These are phyloP conservation scores for Megalops atlanticus DNA, from an alignment of 2,113 vertebrate species.

Conservation along the genomic window DNA sequence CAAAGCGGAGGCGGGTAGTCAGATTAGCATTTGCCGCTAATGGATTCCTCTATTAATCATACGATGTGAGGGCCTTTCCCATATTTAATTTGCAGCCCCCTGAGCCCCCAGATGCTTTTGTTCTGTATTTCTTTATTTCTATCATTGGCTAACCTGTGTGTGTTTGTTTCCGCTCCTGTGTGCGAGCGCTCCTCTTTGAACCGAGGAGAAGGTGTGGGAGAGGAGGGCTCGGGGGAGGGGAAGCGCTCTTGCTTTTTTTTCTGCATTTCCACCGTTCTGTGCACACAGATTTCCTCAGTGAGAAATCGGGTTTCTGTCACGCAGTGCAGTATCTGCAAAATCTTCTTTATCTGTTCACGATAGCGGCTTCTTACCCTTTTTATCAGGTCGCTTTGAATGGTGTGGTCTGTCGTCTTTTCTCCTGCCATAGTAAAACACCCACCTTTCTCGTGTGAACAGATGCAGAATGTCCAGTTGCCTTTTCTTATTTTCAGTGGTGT, in stretches of 20 bases:
- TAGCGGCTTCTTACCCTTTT: not conserved
- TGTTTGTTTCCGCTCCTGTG: not conserved
- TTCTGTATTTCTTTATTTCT: slow-evolving; percentile 50
- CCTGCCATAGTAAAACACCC: not conserved
- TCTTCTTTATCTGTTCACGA: not conserved
- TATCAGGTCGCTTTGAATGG: not conserved
- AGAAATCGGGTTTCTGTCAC: not conserved
- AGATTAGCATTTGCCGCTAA: slow-evolving; percentile 57
- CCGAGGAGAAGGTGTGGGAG: slow-evolving; percentile 27
- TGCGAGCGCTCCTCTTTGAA: slow-evolving; percentile 40
- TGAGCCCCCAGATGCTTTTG: slow-evolving; percentile 58
- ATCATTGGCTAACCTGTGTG: slow-evolving; percentile 31
- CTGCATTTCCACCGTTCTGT: not conserved
- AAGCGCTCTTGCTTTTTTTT: not conserved
- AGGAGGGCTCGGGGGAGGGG: not conserved
- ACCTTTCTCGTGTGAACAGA: not conserved
- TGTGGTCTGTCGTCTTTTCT: not conserved
- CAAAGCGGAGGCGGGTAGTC: no score
- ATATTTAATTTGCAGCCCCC: slow-evolving; percentile 66
- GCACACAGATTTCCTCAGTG: not conserved
- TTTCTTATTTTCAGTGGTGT: not conserved
- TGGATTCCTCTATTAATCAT: slow-evolving; percentile 69
- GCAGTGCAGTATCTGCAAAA: not conserved
- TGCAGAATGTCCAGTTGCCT: not conserved
- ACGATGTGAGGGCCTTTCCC: slow-evolving; percentile 70